Percentiles rank a stretch among this genome's conserved stretches.
Conservation (phyloP, 2,888 invertebrate genomes). For the Parnassius orleans region DNA sequence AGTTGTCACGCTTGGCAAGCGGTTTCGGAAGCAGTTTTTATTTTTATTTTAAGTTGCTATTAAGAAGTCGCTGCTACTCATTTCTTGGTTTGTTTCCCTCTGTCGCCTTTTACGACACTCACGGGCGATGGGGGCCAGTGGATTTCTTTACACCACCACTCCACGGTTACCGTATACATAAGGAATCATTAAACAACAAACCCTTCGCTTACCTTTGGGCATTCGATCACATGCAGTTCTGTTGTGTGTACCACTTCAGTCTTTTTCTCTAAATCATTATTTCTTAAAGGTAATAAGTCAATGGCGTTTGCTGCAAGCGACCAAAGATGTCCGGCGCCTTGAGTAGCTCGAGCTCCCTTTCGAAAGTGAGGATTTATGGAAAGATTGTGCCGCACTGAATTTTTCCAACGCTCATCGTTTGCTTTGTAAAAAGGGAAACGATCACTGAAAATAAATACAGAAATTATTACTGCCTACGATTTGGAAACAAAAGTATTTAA, state of each 20-base stretch:
- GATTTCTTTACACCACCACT: no score
- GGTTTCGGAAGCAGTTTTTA: no score
- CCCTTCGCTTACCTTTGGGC: conserved; percentile 59
- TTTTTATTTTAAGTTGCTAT: no score
- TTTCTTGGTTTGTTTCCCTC: no score
- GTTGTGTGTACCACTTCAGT: conserved; percentile 36
- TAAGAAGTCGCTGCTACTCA: no score
- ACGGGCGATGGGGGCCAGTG: no score
- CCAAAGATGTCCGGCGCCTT: conserved; percentile 95
- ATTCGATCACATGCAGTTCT: conserved; percentile 54
- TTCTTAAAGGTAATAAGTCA: conserved; percentile 64
- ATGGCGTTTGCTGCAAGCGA: conserved; percentile 85
- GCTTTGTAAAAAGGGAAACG: conserved; percentile 94
- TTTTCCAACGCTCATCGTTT: conserved; percentile 96
- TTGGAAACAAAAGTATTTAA: no score
- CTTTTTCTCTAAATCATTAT: conserved; percentile 43
- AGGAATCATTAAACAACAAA: background rate
- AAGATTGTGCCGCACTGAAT: conserved; percentile 93
- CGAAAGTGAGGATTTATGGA: conserved; percentile 95
- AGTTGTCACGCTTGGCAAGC: no score
- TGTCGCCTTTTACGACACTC: no score
- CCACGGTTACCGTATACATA: no score
- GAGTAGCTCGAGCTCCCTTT: conserved; percentile 91
- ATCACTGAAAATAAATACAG: conserved; percentile 79
- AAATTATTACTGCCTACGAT: background rate